Percentiles rank a stretch among this genome's conserved stretches.
phyloP scores from a whole-genome alignment of 2,113 vertebrate genomes.

The Stigmatopora argus region DNA sequence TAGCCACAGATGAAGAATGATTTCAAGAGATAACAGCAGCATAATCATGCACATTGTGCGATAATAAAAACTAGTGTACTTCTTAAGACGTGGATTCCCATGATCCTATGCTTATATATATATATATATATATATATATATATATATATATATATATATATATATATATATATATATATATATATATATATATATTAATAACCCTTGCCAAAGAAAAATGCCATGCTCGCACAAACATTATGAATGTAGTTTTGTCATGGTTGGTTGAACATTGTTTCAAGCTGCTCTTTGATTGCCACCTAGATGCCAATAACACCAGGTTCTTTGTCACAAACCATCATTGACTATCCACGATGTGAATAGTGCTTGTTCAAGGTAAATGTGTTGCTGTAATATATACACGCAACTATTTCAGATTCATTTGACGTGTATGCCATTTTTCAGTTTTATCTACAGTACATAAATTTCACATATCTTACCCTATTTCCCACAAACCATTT shows the following conservation, averaged over 20 bases:
- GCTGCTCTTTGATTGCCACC: background rate
- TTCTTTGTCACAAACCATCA: background rate
- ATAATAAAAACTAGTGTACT: constrained; percentile 62
- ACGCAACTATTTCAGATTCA: constrained; percentile 8
- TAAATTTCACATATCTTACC: constrained; percentile 4
- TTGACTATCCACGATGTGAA: background rate
- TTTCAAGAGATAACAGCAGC: constrained; percentile 53
- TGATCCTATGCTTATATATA: constrained; percentile 66
- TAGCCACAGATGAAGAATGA: constrained; percentile 54
- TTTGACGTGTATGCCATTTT: constrained; percentile 21
- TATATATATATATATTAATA: constrained; percentile 47
- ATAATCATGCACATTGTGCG: constrained; percentile 47
- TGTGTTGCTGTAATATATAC: background rate
- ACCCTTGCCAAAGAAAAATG: too few relatives aligned
- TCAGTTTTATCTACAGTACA: constrained; percentile 16
- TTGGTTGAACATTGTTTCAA: background rate
- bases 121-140: constrained; percentile 58
- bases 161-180: constrained; percentile 61
- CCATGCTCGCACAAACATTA: too few relatives aligned
- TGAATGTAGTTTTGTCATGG: background rate
- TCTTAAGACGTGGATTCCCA: constrained; percentile 56
- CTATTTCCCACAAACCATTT: constrained; percentile 15
- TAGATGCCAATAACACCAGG: background rate
- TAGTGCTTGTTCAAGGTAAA: background rate
- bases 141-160: constrained; percentile 61